phyloP scores from a whole-genome alignment of 1,140 invertebrate genomes.

The Drosophila obscura region DNA sequence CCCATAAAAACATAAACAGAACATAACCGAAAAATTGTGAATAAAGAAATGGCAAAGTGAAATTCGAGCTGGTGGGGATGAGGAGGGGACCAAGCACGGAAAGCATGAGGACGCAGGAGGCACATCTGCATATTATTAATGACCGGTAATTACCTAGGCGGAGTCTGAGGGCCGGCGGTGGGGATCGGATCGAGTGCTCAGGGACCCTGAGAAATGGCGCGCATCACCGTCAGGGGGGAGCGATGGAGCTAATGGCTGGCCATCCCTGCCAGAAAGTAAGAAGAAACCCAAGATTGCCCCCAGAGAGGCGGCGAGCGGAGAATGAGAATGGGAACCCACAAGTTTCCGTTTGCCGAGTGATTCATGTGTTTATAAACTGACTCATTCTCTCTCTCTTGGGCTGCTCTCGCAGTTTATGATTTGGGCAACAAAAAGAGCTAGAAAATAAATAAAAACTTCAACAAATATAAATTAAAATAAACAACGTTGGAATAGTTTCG shows the following conservation, averaged over 20 bases:
- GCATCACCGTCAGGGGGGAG: constrained; percentile 54
- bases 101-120: constrained; percentile 14
- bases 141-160: constrained; percentile 74
- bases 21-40: constrained; percentile 60
- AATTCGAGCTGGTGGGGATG: constrained; percentile 37
- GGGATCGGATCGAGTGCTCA: background rate
- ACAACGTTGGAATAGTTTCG: constrained; percentile 68
- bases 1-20: constrained; percentile 76
- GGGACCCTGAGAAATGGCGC: constrained; percentile 48
- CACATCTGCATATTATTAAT: constrained; percentile 82
- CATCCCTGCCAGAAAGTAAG: constrained; percentile 35
- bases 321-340: constrained; percentile 6
- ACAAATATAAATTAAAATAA: constrained; percentile 80
- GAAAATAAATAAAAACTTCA: constrained; percentile 77
- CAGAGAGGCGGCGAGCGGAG: background rate
- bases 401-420: constrained; percentile 36
- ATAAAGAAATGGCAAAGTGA: constrained; percentile 54
- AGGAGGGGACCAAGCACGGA: no score
- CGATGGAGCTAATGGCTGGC: constrained; percentile 59
- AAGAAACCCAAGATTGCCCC: constrained; percentile 17
- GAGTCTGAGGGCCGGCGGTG: constrained; percentile 22
- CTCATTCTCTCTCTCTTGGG: constrained; percentile 5
- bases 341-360: constrained; percentile 61
- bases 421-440: constrained; percentile 26
- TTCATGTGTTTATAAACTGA: constrained; percentile 74